phyloP scores from a whole-genome alignment of 2,888 invertebrate species.

The Meghimatium bilineatum region DNA sequence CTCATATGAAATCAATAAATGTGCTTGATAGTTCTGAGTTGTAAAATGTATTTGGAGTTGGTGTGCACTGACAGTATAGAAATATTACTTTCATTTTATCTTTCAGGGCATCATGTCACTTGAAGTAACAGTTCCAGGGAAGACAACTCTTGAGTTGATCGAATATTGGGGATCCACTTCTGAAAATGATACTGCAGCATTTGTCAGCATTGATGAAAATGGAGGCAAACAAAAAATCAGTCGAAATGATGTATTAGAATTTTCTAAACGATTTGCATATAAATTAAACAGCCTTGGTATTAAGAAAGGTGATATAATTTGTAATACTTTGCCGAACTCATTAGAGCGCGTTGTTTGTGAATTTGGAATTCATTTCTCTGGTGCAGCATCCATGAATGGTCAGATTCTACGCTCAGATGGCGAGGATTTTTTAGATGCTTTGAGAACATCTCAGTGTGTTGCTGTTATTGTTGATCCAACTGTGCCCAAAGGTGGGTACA shows the following conservation, averaged over 20 bases:
- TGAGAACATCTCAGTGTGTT: constrained; percentile 32
- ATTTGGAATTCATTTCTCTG: constrained; percentile 47
- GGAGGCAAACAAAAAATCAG: constrained; percentile 26
- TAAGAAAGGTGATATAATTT: constrained; percentile 47
- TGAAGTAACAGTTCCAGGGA: constrained; percentile 32
- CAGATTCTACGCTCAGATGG: constrained; percentile 52
- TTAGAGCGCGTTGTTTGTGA: constrained; percentile 53
- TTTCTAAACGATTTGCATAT: constrained; percentile 44
- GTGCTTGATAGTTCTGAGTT: too few species aligned
- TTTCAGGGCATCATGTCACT: constrained; percentile 38
- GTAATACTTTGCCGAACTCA: constrained; percentile 51
- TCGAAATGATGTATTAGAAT: constrained; percentile 41
- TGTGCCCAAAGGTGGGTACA: constrained; percentile 24
- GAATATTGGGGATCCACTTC: constrained; percentile 41
- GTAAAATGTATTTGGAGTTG: too few species aligned
- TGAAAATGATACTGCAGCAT: constrained; percentile 43
- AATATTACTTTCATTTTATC: constrained; percentile 9
- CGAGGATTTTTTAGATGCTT: constrained; percentile 46
- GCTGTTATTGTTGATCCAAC: constrained; percentile 46
- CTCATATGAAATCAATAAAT: too few species aligned
- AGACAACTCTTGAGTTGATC: constrained; percentile 46
- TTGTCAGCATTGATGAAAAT: constrained; percentile 33
- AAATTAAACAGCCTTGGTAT: constrained; percentile 41
- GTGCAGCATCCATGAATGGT: constrained; percentile 51
- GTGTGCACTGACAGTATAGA: too few species aligned